These are phyloP conservation scores for Pterostichus madidus DNA, from an alignment of 2,888 invertebrate species.

Conservation along the genomic window DNA sequence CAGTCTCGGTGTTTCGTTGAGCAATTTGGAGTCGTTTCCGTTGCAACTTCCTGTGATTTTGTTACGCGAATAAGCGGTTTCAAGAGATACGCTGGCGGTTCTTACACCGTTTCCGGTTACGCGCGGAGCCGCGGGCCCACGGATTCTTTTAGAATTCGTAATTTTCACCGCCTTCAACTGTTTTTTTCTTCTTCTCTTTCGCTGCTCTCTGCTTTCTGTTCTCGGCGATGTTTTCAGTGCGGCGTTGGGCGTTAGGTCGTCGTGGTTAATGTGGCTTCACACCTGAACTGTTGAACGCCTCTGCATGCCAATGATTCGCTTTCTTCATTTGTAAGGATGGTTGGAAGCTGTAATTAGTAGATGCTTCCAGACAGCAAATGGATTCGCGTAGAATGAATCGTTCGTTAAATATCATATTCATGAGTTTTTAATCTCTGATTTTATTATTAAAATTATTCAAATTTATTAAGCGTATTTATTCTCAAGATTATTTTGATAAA, in stretches of 20 bases:
- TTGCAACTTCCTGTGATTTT: constrained; percentile 65
- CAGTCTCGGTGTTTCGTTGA: constrained; percentile 55
- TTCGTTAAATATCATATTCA: no score
- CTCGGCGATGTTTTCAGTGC: constrained; percentile 13
- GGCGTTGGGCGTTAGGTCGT: constrained; percentile 21
- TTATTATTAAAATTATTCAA: no score
- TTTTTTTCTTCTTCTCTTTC: constrained; percentile 47
- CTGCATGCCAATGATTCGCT: constrained; percentile 35
- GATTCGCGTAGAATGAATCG: no score
- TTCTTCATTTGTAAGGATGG: constrained; percentile 43
- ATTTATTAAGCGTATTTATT: no score
- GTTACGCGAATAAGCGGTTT: constrained; percentile 62
- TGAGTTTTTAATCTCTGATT: no score
- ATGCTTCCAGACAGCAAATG: no score
- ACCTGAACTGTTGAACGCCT: constrained; percentile 38
- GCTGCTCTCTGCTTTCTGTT: constrained; percentile 35
- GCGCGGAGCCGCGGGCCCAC: constrained; percentile 29
- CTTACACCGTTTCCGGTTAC: constrained; percentile 61
- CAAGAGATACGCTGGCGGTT: constrained; percentile 60
- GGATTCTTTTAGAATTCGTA: constrained; percentile 66
- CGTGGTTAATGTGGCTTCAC: constrained; percentile 42
- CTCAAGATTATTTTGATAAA: no score
- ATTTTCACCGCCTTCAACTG: constrained; percentile 54
- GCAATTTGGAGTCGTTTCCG: constrained; percentile 64
- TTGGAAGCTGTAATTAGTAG: no score